Conservation (phyloP, 2,888 invertebrate species). For the Hedychridium roseum region DNA sequence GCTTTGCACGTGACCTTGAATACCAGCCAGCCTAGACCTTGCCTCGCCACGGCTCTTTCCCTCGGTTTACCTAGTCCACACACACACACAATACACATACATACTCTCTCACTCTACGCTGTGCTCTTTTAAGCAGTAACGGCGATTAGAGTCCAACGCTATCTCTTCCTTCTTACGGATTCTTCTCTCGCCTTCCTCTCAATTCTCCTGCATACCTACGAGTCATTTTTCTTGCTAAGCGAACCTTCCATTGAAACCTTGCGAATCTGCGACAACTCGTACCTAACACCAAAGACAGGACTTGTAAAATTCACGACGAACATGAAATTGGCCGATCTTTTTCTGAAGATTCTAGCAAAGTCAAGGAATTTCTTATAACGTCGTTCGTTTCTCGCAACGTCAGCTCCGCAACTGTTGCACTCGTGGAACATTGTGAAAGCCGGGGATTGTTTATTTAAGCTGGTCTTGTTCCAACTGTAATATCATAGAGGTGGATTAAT, state of each 20-base stretch:
- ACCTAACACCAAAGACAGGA: too few relatives aligned
- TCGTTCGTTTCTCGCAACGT: too few relatives aligned
- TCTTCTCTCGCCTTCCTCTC: not conserved
- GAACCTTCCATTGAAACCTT: conserved; percentile 10
- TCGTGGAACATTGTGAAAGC: too few relatives aligned
- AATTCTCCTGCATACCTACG: not conserved
- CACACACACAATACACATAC: not conserved
- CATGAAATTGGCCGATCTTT: too few relatives aligned
- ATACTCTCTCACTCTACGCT: conserved; percentile 26
- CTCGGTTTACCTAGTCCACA: conserved; percentile 37
- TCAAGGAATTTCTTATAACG: too few relatives aligned
- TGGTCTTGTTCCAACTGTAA: too few relatives aligned
- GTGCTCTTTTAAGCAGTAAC: conserved; percentile 10
- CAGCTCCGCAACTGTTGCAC: too few relatives aligned
- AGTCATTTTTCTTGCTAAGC: conserved; percentile 4
- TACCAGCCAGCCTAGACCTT: conserved; percentile 59
- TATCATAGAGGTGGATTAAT: too few relatives aligned
- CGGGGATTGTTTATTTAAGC: too few relatives aligned
- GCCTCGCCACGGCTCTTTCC: conserved; percentile 39
- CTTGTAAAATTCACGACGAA: too few relatives aligned
- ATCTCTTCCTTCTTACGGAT: not conserved
- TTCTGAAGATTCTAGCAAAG: too few relatives aligned
- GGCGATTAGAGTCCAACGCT: conserved; percentile 2
- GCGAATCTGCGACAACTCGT: too few relatives aligned
- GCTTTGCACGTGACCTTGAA: conserved; percentile 57